Base-by-base conservation (phyloP, 64 coral and sea anemone species). In the Platygyra sinensis region DNA sequence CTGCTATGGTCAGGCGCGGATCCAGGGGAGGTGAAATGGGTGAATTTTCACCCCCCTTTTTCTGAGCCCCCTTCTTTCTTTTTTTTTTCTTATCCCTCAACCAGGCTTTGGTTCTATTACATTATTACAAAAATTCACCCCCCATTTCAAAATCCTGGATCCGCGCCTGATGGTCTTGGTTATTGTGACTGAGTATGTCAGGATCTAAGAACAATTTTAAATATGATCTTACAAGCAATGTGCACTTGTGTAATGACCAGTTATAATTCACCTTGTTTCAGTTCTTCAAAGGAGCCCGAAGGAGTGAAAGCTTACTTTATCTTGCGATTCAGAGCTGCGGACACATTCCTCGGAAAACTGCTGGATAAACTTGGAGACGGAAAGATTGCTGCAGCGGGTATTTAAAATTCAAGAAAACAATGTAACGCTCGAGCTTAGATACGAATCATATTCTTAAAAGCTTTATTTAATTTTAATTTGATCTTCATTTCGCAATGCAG, bases 81-180 rank as follows among this genome's bases (percentile, higher is more conserved):
- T n/a, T n/a, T n/a, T n/a, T n/a, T n/a, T n/a, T n/a, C n/a, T n/a
- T n/a, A n/a, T n/a, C n/a, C 89, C 65, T 82, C 89, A 90, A 89
- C 87, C 87, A 89, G 87, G 87, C 87, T 89, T 89, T 89, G 87
- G 87, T 89, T 89, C 87, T 89, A n/a, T 80, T 90, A 90, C 78
- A 82, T 80, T 77, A 71, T 77, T 64, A 89, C 74, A 91, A 85
- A 91, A 76, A 74, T 75, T 80, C 80, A 83, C 69, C 79, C n/a
- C n/a, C n/a, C n/a, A n/a, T n/a, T n/a, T n/a, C n/a, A n/a, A n/a
- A n/a, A n/a, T n/a, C n/a, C n/a, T n/a, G n/a, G n/a, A n/a, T n/a
- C n/a, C n/a, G n/a, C n/a, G n/a, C n/a, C n/a, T n/a, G n/a, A n/a
- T n/a, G n/a, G 42, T 46, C 42, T 8, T 46, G 42, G 42, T 46